These are phyloP conservation scores for Columba guinea DNA, from an alignment of 2,797 vertebrate genomes.

Conservation along the genomic window DNA sequence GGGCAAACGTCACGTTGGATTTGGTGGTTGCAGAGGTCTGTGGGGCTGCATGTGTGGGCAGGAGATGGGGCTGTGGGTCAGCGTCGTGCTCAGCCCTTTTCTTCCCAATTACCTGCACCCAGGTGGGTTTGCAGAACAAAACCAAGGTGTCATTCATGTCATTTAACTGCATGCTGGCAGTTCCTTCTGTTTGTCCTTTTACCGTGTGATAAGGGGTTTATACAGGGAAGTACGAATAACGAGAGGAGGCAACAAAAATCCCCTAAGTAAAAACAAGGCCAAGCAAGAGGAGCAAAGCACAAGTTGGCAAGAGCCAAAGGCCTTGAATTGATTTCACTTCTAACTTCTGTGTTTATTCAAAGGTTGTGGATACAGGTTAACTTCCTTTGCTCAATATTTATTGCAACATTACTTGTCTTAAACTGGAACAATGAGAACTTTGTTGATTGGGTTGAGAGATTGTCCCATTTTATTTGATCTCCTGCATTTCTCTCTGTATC, in stretches of 20 bases:
- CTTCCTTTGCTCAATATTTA: conserved; percentile 68
- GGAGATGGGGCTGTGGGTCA: neutral
- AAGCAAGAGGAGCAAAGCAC: conserved; percentile 10
- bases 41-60: neutral
- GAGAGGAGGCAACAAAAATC: conserved; percentile 29
- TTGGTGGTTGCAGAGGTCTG: neutral
- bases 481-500: neutral
- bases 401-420: conserved; percentile 54
- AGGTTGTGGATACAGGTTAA: conserved; percentile 66
- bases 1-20: neutral
- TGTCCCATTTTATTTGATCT: conserved; percentile 7
- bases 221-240: neutral
- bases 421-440: conserved; percentile 59
- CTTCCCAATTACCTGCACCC: neutral
- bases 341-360: conserved; percentile 63
- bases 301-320: conserved; percentile 41
- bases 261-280: conserved; percentile 24
- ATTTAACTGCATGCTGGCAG: neutral
- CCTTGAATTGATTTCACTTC: conserved; percentile 56
- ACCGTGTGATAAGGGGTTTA: neutral
- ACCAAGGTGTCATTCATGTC: neutral
- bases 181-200: conserved; percentile 2
- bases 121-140: neutral
- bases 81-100: neutral
- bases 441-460: conserved; percentile 62